A percentile compares a stretch with the other conserved stretches of the same genome.
phyloP scores from a whole-genome alignment of 1,140 invertebrate genomes.

The Drosophila takahashii region DNA sequence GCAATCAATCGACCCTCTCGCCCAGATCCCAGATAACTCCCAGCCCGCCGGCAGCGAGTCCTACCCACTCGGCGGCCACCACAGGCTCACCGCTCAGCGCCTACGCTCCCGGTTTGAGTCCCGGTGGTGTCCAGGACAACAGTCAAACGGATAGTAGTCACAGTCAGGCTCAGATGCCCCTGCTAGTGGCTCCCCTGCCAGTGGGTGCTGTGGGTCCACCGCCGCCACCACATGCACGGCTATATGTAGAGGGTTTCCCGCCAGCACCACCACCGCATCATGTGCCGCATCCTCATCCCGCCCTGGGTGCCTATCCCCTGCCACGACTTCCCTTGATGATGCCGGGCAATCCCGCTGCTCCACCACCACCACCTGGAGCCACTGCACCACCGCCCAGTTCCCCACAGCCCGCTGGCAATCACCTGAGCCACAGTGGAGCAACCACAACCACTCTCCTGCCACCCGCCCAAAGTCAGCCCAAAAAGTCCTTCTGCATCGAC shows the following conservation, averaged over 20 bases:
- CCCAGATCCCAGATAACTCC: slow-evolving; percentile 59
- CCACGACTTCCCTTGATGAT: slow-evolving; percentile 74
- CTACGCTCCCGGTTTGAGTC: slow-evolving; percentile 56
- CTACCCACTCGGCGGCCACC: slow-evolving; percentile 66
- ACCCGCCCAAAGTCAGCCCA: slow-evolving; percentile 77
- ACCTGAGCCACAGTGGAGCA: slow-evolving; percentile 37
- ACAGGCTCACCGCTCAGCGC: slow-evolving; percentile 69
- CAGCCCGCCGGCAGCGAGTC: slow-evolving; percentile 58
- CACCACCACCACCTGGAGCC: slow-evolving; percentile 9
- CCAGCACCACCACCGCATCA: slow-evolving; percentile 56
- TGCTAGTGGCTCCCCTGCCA: slow-evolving; percentile 70
- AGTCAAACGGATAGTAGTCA: slow-evolving; percentile 23
- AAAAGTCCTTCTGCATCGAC: slow-evolving; percentile 89
- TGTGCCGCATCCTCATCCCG: slow-evolving; percentile 51
- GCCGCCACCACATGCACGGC: slow-evolving; percentile 48
- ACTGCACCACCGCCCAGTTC: slow-evolving; percentile 19
- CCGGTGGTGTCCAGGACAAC: slow-evolving; percentile 26
- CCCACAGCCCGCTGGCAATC: slow-evolving; percentile 21
- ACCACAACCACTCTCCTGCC: slow-evolving; percentile 43
- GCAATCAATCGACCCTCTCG: slow-evolving; percentile 70
- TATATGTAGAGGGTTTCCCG: slow-evolving; percentile 67
- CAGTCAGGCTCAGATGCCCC: slow-evolving; percentile 48
- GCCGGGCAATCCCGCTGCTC: slow-evolving; percentile 39
- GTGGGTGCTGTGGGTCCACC: slow-evolving; percentile 41
- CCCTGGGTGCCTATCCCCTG: slow-evolving; percentile 61